Evolutionary conservation across 2,797 vertebrate genomes (phyloP), one percentile per base, ranked within the genome.

Genomic region (Serranus cabrilla): DNA sequence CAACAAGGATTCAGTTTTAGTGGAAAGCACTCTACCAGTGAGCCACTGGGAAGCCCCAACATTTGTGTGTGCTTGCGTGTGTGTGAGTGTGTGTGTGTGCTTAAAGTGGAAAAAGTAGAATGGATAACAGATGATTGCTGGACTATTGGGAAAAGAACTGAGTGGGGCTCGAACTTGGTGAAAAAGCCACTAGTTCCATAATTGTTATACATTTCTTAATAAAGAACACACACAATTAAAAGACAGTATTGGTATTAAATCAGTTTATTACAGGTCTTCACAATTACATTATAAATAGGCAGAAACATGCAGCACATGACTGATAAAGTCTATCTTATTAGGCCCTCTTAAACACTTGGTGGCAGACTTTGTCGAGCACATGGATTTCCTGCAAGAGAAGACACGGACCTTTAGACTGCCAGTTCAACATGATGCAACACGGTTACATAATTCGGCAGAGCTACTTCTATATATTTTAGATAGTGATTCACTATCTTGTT

Each of bases 321-420:
- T 46, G 55, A 50, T 3, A 17, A 14, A 2, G 11, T 18, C 13
- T 0, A 4, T 76, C 45, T 85, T 66, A 91, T 40, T 87, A 6
- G 81, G 94, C 94, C 94, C 93, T 99, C 94, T 95, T 98, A 81
- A 98, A 99, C 65, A 95, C 91, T 90, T 99, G 98, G 62, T 80
- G 93, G 82, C 98, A 99, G 80, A 98, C 92, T 93, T 98, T 97
- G 90, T 97, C 96, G 23, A 94, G 84, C 43, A 93, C 97, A 0
- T 90, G 94, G 90, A 99, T 90, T 76, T 98, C 97, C 98, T 99
- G 75, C 57, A 88, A 88, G 47, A 86, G 37, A 87, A 61, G 12
- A 83, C 5, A 78, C 1, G 81, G 42, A 86, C 81, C 82, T 91
- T 92, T 80, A 93, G 73, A 85, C 76, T n/a, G 63, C 9, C 20